These are phyloP conservation scores for Liopterus haemorrhoidalis DNA, from an alignment of 2,888 invertebrate species.

Conservation along the genomic window DNA sequence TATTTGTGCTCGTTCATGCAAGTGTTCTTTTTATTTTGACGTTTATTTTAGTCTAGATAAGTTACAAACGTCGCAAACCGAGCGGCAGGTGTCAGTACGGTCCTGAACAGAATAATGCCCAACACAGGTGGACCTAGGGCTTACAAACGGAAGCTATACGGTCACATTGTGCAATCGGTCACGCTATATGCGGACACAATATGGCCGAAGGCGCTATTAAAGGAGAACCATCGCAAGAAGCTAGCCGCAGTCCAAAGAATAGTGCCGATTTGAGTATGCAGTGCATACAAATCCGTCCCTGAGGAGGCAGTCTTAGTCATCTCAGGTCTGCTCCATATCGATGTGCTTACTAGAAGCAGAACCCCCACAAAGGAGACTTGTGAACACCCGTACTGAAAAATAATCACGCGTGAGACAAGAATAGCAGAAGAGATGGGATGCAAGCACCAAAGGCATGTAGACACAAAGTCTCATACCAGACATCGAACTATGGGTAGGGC, in stretches of 20 bases:
- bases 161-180: neutral
- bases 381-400: constrained; percentile 1
- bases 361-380: neutral
- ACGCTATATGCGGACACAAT: constrained; percentile 5
- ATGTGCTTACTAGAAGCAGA: neutral
- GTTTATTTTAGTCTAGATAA: too few species aligned
- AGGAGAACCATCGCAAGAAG: too few species aligned
- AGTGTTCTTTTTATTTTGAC: too few species aligned
- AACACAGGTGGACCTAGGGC: constrained; percentile 1
- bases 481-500: too few species aligned
- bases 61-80: neutral
- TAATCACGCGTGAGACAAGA: neutral
- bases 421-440: constrained; percentile 20
- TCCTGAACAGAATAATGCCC: constrained; percentile 1
- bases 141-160: neutral
- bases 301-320: constrained; percentile 4
- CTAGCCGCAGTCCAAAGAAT: constrained; percentile 7
- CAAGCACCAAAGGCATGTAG: constrained; percentile 14
- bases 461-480: too few species aligned
- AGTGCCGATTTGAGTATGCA: constrained; percentile 2
- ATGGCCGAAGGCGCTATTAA: too few species aligned
- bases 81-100: neutral
- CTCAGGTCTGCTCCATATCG: constrained; percentile 5
- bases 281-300: constrained; percentile 14
- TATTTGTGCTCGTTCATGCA: constrained; percentile 16